Evolutionary conservation across 2,113 vertebrate genomes (phyloP).

Genomic region (Panurus biarmicus): DNA sequence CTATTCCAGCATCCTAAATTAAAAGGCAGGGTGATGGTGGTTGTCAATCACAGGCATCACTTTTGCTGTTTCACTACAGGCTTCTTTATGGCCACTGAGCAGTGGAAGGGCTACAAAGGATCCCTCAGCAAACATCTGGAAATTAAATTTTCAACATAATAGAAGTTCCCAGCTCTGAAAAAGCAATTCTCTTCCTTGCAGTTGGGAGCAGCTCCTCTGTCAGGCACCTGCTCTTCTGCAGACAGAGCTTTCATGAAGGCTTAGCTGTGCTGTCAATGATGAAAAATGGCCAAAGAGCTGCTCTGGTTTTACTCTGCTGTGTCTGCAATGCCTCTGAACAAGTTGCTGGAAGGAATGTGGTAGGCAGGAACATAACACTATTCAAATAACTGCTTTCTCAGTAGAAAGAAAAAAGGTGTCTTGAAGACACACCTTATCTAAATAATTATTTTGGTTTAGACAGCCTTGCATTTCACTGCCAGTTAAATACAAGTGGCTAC

Average conservation of each 20-base stretch:
- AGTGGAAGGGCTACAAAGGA: background rate
- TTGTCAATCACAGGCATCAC: background rate
- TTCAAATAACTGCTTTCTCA: background rate
- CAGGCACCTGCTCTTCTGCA: constrained; percentile 34
- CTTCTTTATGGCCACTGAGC: constrained; percentile 6
- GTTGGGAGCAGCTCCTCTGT: background rate
- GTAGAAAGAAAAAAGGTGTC: background rate
- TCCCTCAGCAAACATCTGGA: background rate
- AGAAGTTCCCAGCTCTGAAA: background rate
- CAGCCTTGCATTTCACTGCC: background rate
- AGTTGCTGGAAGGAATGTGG: background rate
- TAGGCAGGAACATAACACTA: background rate
- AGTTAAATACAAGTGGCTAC: constrained; percentile 18
- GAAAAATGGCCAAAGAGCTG: constrained; percentile 27
- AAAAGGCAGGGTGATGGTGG: background rate
- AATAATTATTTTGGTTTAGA: constrained; percentile 43
- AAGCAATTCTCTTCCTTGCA: background rate
- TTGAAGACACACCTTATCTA: background rate
- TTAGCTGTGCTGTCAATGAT: background rate
- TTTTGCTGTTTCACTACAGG: background rate
- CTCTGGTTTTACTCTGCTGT: background rate
- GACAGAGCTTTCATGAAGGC: background rate
- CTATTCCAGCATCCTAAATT: background rate
- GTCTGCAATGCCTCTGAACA: background rate
- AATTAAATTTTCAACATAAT: constrained; percentile 45